Conservation (phyloP, 2,888 invertebrate species). For the Cryptocephalus primarius region DNA sequence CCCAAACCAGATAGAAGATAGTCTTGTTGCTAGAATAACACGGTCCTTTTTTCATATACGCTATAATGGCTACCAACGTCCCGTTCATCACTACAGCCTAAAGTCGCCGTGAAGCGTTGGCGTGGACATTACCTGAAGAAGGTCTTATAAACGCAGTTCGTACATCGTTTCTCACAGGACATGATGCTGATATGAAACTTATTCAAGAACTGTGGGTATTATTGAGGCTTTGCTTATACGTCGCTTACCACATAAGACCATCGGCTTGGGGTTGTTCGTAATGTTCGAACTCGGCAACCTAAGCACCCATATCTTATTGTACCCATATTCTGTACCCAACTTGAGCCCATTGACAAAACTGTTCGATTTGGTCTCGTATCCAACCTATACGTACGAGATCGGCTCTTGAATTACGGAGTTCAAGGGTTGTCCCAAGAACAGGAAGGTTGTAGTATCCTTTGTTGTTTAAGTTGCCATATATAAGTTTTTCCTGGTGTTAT, state of each 20-base stretch:
- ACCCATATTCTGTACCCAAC: slow-evolving; percentile 78
- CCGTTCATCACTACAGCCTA: slow-evolving; percentile 16
- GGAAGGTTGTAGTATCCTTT: slow-evolving; percentile 85
- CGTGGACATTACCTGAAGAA: slow-evolving; percentile 86
- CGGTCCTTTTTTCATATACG: slow-evolving; percentile 86
- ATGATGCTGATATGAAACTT: slow-evolving; percentile 95
- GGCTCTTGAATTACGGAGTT: slow-evolving; percentile 93
- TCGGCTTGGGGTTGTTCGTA: slow-evolving; percentile 63
- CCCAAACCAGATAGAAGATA: slow-evolving; percentile 96
- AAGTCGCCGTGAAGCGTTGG: slow-evolving; percentile 42
- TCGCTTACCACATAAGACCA: slow-evolving; percentile 96
- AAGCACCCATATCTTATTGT: slow-evolving; percentile 80
- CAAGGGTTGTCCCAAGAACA: slow-evolving; percentile 73
- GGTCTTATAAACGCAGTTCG: slow-evolving; percentile 87
- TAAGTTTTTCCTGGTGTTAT: too few species aligned
- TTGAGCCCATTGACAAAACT: slow-evolving; percentile 78
- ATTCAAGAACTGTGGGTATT: slow-evolving; percentile 96
- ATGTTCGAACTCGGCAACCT: slow-evolving; percentile 88
- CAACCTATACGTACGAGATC: slow-evolving; percentile 98
- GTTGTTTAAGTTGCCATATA: slow-evolving; percentile 9
- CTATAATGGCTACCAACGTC: slow-evolving; percentile 63
- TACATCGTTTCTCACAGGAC: slow-evolving; percentile 95
- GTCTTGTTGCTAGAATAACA: slow-evolving; percentile 96
- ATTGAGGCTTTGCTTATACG: slow-evolving; percentile 94
- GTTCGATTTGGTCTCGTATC: slow-evolving; percentile 91